Conservation (phyloP, 2,888 invertebrate species). For the Erebia aethiops region DNA sequence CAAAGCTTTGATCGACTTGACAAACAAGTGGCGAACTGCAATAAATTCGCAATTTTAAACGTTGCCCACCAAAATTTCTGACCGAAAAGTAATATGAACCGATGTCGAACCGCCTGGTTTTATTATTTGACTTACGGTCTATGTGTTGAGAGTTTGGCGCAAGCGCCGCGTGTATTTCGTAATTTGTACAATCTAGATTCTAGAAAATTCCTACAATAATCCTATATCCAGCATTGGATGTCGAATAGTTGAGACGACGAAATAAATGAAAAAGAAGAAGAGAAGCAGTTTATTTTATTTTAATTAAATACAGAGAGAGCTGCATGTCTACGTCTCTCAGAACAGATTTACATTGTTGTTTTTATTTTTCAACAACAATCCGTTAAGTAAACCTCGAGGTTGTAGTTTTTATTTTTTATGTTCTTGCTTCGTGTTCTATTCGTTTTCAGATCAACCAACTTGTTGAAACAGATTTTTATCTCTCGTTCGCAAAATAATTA, state of each 20-base stretch:
- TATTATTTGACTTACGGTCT: constrained; percentile 14
- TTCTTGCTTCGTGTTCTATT: constrained; percentile 16
- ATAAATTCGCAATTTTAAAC: constrained; percentile 74
- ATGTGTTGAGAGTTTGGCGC: constrained; percentile 2
- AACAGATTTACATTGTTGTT: constrained; percentile 18
- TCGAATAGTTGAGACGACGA: background rate
- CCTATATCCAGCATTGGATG: background rate
- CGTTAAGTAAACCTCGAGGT: constrained; percentile 27
- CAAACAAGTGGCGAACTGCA: constrained; percentile 70
- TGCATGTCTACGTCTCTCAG: constrained; percentile 22
- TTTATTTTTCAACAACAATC: constrained; percentile 26
- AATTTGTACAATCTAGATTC: no score
- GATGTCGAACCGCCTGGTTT: constrained; percentile 48
- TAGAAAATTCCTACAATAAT: background rate
- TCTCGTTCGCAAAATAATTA: constrained; percentile 7
- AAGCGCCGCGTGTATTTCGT: background rate
- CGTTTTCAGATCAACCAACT: constrained; percentile 22
- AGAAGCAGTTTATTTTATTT: constrained; percentile 18
- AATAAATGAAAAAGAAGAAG: constrained; percentile 5
- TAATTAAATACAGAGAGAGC: constrained; percentile 20
- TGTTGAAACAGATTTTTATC: constrained; percentile 21
- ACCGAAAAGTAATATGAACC: constrained; percentile 75
- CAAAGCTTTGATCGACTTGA: constrained; percentile 73
- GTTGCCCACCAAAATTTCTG: constrained; percentile 76
- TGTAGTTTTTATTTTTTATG: constrained; percentile 23